Percentiles rank a stretch among this genome's conserved stretches.
These are phyloP conservation scores for Amphipoea oculea DNA, from an alignment of 2,888 invertebrate genomes.

Conservation along the genomic window DNA sequence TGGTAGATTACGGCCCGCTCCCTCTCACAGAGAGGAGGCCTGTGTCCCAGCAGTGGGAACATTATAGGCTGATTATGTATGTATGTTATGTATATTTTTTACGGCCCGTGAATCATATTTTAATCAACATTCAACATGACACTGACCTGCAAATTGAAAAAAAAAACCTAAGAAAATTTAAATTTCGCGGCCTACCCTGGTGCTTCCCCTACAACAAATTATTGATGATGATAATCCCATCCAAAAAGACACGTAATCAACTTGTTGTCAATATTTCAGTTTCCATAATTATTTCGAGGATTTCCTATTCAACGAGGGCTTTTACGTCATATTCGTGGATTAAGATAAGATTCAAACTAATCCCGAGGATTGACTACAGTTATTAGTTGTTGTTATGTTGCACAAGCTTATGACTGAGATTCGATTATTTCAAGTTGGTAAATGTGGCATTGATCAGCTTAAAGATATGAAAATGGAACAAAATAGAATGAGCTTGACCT, in stretches of 20 bases:
- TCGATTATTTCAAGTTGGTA: not conserved
- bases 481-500: not conserved
- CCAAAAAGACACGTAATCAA: not conserved
- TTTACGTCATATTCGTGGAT: not conserved
- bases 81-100: too few species aligned
- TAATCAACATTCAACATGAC: too few species aligned
- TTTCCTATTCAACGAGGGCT: not conserved
- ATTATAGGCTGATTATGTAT: too few species aligned
- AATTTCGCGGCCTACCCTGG: not conserved
- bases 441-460: not conserved
- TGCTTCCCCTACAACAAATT: not conserved
- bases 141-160: not conserved
- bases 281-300: not conserved
- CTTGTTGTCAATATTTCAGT: not conserved
- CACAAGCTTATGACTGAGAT: not conserved
- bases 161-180: not conserved
- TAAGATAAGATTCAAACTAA: not conserved
- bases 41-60: too few species aligned
- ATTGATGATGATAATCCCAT: not conserved
- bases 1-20: too few species aligned
- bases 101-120: too few species aligned
- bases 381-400: not conserved
- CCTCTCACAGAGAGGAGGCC: too few species aligned
- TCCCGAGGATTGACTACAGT: not conserved
- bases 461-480: not conserved